Base-by-base conservation (phyloP, 1,140 invertebrate genomes). In the Ephestia elutella region DNA sequence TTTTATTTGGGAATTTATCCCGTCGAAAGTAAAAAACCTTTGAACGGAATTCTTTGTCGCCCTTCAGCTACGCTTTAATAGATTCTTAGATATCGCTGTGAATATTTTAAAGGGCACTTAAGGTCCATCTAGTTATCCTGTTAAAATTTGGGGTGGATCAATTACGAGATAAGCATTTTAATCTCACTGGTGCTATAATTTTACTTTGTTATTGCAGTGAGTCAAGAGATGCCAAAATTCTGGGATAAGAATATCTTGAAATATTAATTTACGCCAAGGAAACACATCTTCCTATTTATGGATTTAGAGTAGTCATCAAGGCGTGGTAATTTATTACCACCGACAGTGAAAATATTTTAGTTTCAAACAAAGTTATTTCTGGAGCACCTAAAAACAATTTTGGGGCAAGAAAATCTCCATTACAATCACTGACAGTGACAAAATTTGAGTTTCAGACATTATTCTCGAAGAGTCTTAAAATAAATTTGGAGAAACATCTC, bases 1-100 rank as follows among this genome's bases (percentile, higher is more conserved):
- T 79, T n/a, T 80, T 74, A 78, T 82, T 82, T 74, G 64, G 62
- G 70, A 75, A 74, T 76, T 77, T 68, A 78, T 77, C 67, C 61
- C 63, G 65, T n/a, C 66, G 70, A 65, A 66, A 64, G 64, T 28
- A 49, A 35, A 62, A 66, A 66, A 68, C 68, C 69, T 66, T 75
- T 66, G 57, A 66, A 58, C 61, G 57, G 48, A 59, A 60, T 71
- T 65, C 69, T 75, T 75, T 67, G 66, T 61, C 56, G 57, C 55
- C 53, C 51, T 21, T 13, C 55, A 55, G 54, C 59, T 56, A 59
- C 19, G 38, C 30, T 59, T 55, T 57, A 32, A 35, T 21, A 53
- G 50, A 49, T 65, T 60, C 58, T 64, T 54, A 38, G 54, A 53
- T 62, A 30, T 57, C 54, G 32, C 60, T 62, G 30, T 57, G 55